phyloP scores from a whole-genome alignment of 2,113 vertebrate species.

The Irena cyanogastra region DNA sequence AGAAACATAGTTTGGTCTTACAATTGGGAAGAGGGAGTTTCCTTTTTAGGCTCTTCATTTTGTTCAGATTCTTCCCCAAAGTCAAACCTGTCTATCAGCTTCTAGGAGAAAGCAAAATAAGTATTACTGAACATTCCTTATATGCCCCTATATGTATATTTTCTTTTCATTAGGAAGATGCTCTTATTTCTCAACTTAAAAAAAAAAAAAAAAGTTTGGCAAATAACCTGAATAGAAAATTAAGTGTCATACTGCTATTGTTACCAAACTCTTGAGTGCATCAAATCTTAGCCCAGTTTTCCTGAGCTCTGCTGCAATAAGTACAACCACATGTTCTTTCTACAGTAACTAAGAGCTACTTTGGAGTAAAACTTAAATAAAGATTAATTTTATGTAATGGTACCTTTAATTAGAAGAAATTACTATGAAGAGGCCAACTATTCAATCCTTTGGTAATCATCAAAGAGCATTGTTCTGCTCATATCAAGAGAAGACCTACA shows the following conservation, averaged over 20 bases:
- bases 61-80: conserved; percentile 90
- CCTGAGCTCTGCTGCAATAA: neutral
- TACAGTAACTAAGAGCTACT: neutral
- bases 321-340: neutral
- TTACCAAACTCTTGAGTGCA: neutral
- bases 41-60: conserved; percentile 91
- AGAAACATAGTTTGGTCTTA: conserved; percentile 73
- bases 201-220: neutral
- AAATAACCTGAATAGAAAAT: neutral
- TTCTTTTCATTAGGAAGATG: neutral
- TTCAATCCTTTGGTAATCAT: neutral
- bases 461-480: neutral
- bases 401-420: conserved; percentile 10
- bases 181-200: neutral
- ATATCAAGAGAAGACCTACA: conserved; percentile 3
- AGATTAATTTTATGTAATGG: neutral
- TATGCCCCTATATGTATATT: neutral
- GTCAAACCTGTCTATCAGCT: conserved; percentile 96
- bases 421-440: neutral
- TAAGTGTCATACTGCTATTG: neutral
- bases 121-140: neutral
- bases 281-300: neutral
- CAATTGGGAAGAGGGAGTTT: conserved; percentile 85
- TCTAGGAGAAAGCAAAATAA: conserved; percentile 71
- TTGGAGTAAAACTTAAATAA: neutral